A percentile compares a stretch with the other conserved stretches of the same genome.
Evolutionary conservation across 2,797 vertebrate species (phyloP).

Genomic region (Halcyon leucocephala): DNA sequence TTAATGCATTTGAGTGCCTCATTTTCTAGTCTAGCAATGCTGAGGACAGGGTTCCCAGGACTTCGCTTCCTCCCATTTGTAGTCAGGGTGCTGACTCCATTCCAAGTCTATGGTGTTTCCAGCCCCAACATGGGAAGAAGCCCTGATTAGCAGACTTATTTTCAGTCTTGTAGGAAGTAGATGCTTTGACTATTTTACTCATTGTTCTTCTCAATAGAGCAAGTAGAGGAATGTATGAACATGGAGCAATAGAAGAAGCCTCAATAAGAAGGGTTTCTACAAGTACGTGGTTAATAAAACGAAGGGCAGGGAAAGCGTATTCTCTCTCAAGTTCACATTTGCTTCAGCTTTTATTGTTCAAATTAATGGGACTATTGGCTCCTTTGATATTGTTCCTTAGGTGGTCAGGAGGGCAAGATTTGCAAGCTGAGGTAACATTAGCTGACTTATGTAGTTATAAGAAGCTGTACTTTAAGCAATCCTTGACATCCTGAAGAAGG

Average conservation of each 20-base stretch:
- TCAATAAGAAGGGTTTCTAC: neutral
- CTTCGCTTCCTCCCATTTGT: neutral
- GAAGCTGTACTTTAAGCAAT: neutral
- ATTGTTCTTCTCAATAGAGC: neutral
- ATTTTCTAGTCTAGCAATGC: neutral
- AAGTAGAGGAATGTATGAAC: neutral
- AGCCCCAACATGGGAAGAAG: neutral
- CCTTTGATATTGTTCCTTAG: no score
- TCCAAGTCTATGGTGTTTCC: neutral
- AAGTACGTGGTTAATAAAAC: neutral
- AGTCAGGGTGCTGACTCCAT: neutral
- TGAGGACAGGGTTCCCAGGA: neutral
- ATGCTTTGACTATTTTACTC: neutral
- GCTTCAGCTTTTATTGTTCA: no score
- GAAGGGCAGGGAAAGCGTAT: neutral
- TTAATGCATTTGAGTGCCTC: neutral
- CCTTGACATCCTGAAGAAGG: neutral
- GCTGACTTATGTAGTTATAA: neutral
- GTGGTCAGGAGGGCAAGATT: no score
- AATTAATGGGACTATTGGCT: no score
- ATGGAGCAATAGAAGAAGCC: neutral
- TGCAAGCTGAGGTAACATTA: no score
- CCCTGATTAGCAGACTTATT: neutral
- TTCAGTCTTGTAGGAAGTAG: neutral
- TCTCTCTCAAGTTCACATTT: no score